Percentiles rank a stretch among this genome's conserved stretches.
These are phyloP conservation scores for Phoenicopterus ruber DNA, from an alignment of 2,113 vertebrate genomes.

Conservation along the genomic window DNA sequence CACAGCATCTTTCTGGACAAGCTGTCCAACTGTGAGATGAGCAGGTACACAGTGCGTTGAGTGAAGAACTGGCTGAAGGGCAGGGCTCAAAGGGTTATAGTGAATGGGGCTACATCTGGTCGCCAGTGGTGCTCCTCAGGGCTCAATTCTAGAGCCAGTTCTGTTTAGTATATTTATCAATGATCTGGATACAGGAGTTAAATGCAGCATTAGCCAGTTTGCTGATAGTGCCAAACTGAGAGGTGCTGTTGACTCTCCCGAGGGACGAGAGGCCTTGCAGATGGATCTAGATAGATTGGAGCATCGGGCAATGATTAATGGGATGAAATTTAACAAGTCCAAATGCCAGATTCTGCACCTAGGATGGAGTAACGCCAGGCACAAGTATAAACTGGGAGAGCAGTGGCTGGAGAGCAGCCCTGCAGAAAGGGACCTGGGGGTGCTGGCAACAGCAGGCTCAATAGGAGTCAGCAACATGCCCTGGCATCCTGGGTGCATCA, in stretches of 20 bases:
- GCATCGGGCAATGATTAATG: background rate
- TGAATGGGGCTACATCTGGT: background rate
- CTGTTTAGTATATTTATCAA: background rate
- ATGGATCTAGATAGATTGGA: background rate
- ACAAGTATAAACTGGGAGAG: background rate
- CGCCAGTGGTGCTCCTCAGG: background rate
- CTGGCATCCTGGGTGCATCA: background rate
- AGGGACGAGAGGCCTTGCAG: background rate
- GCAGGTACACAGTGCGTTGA: fast-evolving
- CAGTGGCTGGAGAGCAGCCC: background rate
- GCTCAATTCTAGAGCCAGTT: background rate
- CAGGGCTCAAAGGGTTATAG: background rate
- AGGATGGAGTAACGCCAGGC: background rate
- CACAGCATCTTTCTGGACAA: background rate
- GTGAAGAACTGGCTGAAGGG: background rate
- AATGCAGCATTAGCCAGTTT: background rate
- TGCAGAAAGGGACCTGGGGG: background rate
- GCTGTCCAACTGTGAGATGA: background rate
- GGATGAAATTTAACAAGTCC: background rate
- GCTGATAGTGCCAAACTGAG: background rate
- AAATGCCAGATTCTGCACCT: background rate
- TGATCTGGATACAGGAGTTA: background rate
- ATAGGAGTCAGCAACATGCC: background rate
- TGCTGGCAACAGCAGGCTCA: background rate
- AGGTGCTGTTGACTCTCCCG: background rate